Base-by-base conservation (phyloP, 2,113 vertebrate genomes). In the Pseudopipra pipra region DNA sequence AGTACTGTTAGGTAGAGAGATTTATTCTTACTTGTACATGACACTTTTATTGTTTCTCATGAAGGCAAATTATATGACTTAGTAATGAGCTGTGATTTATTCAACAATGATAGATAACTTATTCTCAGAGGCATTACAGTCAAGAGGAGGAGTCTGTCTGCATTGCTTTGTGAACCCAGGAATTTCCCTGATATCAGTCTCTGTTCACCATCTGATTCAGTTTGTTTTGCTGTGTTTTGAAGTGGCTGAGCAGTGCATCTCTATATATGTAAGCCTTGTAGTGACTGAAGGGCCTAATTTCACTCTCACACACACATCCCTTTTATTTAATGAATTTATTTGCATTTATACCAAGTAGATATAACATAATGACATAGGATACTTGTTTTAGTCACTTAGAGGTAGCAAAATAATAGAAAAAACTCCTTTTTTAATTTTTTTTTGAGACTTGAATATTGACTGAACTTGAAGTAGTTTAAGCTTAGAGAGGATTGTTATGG, bases 31-130 rank as follows among this genome's bases (percentile, higher is more conserved):
- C 14, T 92, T 33, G 16, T 72, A 72, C n/a, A n/a, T 65, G 47
- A 55, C 12, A 18, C 46, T 75, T 70, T 91, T 70, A 24, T 91
- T 87, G 8, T 24, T 91, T 63, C 47, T 72, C 27, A 16, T 47
- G 35, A 79, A 85, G 22, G 43, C 0, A 0, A 85, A 61, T 75
- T 63, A 35, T 25, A 28, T 43, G 56, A 51, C 83, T 76, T 28
- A 7, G 30, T 70, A 92, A 90, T 67, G 59, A 96, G 30, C 44
- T 90, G 41, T 56, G 54, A 76, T 92, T 90, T 88, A 44, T 56
- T 90, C 66, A 78, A 67, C 27, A n/a, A 21, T 58, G 24, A 46
- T n/a, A 11, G 11, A 35, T 20, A 55, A 39, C 6, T 90, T 82
- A 51, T 52, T 92, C 25, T 90, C n/a, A 62, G 76, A 66, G 37